Evolutionary conservation across 2,113 vertebrate species (phyloP), one percentile per base, ranked within the genome.

Genomic region (Tragelaphus scriptus): DNA sequence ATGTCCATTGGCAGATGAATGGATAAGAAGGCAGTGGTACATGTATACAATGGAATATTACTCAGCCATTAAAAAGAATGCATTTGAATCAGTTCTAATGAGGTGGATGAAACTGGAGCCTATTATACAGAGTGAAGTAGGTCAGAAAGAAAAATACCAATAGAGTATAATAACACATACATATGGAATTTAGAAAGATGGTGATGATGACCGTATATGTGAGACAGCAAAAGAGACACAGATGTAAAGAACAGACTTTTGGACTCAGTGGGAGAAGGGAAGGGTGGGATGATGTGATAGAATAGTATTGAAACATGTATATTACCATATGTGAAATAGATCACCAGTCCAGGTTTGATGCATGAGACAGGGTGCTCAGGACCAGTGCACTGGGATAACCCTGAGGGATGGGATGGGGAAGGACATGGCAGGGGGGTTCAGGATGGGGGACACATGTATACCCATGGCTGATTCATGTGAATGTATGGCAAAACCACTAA

Each of bases 311-410:
- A 71, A 71, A 71, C 68, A 40, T 40, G n/a, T 40, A 23, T 13
- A 19, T 6, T 23, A 23, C 68, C 68, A 40, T 71, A 23, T 13
- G 68, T 23, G 19, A 71, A 71, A 71, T 0, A 71, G 68, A 71
- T 71, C 5, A 2, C n/a, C 68, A 71, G n/a, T 40, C 68, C n/a
- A 71, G 68, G 68, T 40, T 40, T 12, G 21, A 71, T 23, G 19
- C 68, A 40, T 40, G 17, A 71, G n/a, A 40, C 10, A 71, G 68
- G 19, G n/a, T 5, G 1, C 68, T 71, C 68, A 71, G 68, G n/a
- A n/a, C n/a, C 0, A 0, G 10, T 71, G n/a, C 68, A 40, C 10
- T 40, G n/a, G 10, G 68, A 40, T 2, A 40, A 71, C 19, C n/a
- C 68, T 71, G 68, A 71, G 19, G 68, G 68, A 71, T 71, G n/a